Evolutionary conservation across 2,888 invertebrate genomes (phyloP).

Genomic region (Lysandra coridon): DNA sequence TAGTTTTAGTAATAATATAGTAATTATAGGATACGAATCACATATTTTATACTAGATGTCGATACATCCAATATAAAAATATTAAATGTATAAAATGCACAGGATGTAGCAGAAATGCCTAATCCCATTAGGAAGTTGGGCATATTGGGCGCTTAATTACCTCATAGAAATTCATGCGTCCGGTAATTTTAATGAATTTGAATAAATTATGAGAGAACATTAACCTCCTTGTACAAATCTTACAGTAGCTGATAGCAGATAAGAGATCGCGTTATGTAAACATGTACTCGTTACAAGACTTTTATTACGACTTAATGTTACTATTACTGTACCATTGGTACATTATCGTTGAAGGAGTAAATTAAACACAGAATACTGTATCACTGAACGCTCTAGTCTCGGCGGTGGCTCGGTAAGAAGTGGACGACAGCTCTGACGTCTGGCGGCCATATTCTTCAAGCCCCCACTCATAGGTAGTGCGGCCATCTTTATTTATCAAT

Average conservation of each 20-base stretch:
- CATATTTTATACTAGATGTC: no score
- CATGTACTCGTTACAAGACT: background rate
- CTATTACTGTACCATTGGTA: background rate
- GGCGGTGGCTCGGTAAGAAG: no score
- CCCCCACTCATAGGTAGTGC: no score
- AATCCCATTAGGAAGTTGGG: constrained; percentile 2
- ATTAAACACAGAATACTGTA: no score
- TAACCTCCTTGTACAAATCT: constrained; percentile 17
- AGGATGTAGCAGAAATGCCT: background rate
- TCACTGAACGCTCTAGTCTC: no score
- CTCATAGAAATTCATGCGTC: constrained; percentile 9
- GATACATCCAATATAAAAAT: no score
- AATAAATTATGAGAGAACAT: constrained; percentile 19
- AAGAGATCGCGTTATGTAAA: constrained; percentile 9
- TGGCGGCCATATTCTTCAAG: no score
- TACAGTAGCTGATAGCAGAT: constrained; percentile 7
- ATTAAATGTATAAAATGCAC: background rate
- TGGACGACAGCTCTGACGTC: no score
- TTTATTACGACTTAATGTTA: constrained; percentile 1
- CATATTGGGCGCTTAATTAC: background rate
- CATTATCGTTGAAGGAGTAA: no score
- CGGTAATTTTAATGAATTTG: constrained; percentile 3
- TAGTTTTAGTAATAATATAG: no score
- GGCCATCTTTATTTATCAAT: no score
- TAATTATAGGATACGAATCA: no score